A percentile compares a stretch with the other conserved stretches of the same genome.
Conservation (phyloP, 2,888 invertebrate species). For the Apotomis turbidana region DNA sequence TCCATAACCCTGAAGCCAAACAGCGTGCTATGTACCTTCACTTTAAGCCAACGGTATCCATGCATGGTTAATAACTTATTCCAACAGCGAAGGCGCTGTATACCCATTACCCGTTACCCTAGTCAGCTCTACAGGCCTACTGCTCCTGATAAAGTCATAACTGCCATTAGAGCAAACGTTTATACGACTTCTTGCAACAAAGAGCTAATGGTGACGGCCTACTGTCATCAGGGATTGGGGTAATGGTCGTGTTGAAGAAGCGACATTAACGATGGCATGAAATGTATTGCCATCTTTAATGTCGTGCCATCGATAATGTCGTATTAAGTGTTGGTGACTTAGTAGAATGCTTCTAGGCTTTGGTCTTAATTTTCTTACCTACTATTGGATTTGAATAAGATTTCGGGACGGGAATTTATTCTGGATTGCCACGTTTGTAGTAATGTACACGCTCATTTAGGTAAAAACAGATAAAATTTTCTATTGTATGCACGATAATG, state of each 20-base stretch:
- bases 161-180: slow-evolving; percentile 45
- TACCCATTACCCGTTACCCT: slow-evolving; percentile 66
- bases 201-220: slow-evolving; percentile 50
- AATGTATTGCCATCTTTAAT: too few relatives aligned
- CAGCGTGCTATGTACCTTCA: background rate
- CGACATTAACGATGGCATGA: background rate
- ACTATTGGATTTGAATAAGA: background rate
- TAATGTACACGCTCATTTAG: too few relatives aligned
- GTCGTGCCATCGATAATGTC: too few relatives aligned
- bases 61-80: slow-evolving; percentile 41
- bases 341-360: background rate
- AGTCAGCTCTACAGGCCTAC: slow-evolving; percentile 58
- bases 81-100: slow-evolving; percentile 51
- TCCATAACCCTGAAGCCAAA: background rate
- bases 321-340: slow-evolving; percentile 2
- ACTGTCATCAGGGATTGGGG: slow-evolving; percentile 53
- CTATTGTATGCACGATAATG: too few relatives aligned
- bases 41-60: slow-evolving; percentile 35
- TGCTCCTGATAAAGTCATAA: slow-evolving; percentile 58
- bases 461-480: too few relatives aligned
- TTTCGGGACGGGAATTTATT: background rate
- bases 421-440: too few relatives aligned
- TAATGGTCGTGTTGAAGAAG: slow-evolving; percentile 46
- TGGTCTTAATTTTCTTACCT: background rate
- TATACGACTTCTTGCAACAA: slow-evolving; percentile 51